Conservation (phyloP, 2,113 vertebrate genomes). For the Xiphias gladius region DNA sequence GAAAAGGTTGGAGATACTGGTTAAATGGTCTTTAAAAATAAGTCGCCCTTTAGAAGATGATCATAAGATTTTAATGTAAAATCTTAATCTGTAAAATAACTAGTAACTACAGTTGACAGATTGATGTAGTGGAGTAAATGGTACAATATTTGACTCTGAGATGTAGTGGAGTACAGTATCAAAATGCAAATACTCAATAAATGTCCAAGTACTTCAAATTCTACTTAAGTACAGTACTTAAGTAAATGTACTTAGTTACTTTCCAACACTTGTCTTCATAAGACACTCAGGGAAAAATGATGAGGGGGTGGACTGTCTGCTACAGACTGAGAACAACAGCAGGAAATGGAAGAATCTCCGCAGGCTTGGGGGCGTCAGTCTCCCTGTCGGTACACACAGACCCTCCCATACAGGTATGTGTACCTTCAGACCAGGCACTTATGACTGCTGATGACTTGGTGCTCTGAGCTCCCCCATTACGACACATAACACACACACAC, state of each 20-base stretch:
- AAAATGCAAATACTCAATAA: no score
- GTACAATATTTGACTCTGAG: background rate
- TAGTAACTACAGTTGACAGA: no score
- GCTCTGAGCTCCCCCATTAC: conserved; percentile 9
- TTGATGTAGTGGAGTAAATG: no score
- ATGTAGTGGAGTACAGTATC: no score
- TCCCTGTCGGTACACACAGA: background rate
- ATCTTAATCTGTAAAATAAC: no score
- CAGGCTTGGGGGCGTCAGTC: background rate
- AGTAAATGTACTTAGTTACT: background rate
- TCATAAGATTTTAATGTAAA: no score
- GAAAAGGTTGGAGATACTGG: no score
- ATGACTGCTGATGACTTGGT: conserved; percentile 21
- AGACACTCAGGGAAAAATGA: background rate
- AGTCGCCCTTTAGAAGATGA: no score
- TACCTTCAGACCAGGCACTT: conserved; percentile 11
- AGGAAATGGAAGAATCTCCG: conserved; percentile 21
- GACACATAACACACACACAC: conserved; percentile 26
- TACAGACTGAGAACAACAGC: background rate
- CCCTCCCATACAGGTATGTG: conserved; percentile 5
- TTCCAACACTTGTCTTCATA: background rate
- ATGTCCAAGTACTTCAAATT: background rate
- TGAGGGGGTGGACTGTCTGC: background rate
- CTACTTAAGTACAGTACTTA: background rate
- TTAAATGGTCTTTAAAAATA: no score